These are phyloP conservation scores for Marcusenius ussheri DNA, from an alignment of 2,113 vertebrate species.

Conservation along the genomic window DNA sequence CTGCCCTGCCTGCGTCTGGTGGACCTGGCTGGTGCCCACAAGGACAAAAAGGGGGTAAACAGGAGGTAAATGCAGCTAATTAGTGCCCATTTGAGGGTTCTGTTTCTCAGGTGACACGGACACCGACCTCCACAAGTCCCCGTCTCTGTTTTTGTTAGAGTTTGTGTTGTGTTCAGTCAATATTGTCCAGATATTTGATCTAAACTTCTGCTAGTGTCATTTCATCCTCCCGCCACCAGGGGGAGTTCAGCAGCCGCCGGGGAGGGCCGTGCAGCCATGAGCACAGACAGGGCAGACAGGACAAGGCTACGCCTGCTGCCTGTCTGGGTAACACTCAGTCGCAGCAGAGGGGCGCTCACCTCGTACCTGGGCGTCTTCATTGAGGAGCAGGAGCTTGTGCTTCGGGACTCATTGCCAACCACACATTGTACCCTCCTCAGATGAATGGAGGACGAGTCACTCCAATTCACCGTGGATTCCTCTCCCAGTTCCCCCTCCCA, in stretches of 20 bases:
- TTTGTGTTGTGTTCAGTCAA: not conserved
- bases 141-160: not conserved
- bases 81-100: constrained; percentile 1
- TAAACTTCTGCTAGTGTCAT: not conserved
- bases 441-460: not conserved
- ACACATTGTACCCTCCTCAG: not conserved
- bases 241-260: not conserved
- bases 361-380: constrained; percentile 34
- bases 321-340: not conserved
- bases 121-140: not conserved
- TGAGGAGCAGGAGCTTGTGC: not conserved
- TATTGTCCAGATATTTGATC: not conserved
- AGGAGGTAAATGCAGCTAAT: constrained; percentile 14
- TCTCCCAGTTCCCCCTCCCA: not conserved
- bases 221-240: not conserved
- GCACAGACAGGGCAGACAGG: constrained; percentile 21
- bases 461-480: not conserved
- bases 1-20: not conserved
- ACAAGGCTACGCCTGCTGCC: constrained; percentile 28
- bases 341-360: constrained; percentile 39
- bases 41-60: not conserved
- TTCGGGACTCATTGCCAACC: not conserved
- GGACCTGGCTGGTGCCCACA: not conserved
- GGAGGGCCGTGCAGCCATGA: not conserved
- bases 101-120: not conserved